Base-by-base conservation (phyloP, 2,888 invertebrate genomes). In the Drosophila nr. fundita region DNA sequence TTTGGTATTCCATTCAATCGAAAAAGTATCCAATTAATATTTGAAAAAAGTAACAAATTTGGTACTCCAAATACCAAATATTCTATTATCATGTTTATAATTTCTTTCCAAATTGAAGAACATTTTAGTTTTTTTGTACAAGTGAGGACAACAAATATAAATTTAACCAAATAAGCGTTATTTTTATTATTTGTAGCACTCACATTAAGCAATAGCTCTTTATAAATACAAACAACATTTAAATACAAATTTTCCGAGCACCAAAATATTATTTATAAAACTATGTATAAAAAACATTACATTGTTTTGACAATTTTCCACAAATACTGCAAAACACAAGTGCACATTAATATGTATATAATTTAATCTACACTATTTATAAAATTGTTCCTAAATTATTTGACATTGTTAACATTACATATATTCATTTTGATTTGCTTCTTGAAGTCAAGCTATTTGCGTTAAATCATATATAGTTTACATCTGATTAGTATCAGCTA, bases 401-500 rank as follows among this genome's bases (percentile, higher is more conserved):
- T 30, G n/a, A 29, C 29, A 52, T 32, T 52, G 50, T 18, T 11
- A 30, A n/a, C 50, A 24, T 45, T 45, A 15, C 29, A n/a, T 15
- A 30, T n/a, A 29, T 30, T 50, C 0, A 29, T 34, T 50, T 38
- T 30, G 2, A 30, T 32, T 18, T 38, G 60, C 36, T 24, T 24
- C 24, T 45, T 45, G 45, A 24, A 45, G 21, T 45, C 21, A 15
- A 15, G 15, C 8, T 45, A 8, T 4, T 15, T 45, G 24, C 45
- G 45, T 45, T 45, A 24, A 24, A 45, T 24, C 45, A 24, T 15
- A 24, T 45, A 3, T 13, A 21, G 21, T 40, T 38, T 15, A 36
- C 40, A 50, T 61, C 61, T 50, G 61, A 27, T 50, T 24, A 60
- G 21, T 40, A 32, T 32, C 61, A 50, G 61, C 30, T 48, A 1